Evolutionary conservation across 2,797 vertebrate genomes (phyloP).

Genomic region (Huso huso): DNA sequence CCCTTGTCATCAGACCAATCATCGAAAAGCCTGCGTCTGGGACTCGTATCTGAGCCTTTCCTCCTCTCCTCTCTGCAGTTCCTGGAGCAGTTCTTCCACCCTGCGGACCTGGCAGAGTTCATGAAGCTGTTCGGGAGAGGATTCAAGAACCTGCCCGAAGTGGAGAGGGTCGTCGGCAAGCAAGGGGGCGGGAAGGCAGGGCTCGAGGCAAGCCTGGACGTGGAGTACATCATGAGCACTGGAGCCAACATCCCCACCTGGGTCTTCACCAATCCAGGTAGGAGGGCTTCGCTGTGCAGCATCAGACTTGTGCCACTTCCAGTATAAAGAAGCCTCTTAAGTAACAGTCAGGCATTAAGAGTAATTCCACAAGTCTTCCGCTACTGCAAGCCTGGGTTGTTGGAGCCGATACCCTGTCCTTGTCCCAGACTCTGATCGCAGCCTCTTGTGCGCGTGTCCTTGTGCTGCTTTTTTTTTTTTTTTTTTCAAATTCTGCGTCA

Average conservation of each 20-base stretch:
- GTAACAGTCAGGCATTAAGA: no score
- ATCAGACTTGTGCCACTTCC: no score
- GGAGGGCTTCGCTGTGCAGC: not conserved
- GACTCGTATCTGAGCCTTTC: not conserved
- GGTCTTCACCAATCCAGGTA: constrained; percentile 90
- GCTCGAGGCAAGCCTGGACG: constrained; percentile 88
- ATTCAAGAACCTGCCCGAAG: constrained; percentile 69
- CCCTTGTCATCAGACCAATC: no score
- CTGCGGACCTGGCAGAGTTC: constrained; percentile 80
- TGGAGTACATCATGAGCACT: constrained; percentile 95
- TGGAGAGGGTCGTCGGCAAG: constrained; percentile 75
- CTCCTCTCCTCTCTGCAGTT: constrained; percentile 57
- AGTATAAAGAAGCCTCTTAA: no score
- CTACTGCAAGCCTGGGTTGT: no score
- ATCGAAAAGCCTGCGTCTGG: not conserved
- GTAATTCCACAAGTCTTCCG: no score
- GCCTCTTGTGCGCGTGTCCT: no score
- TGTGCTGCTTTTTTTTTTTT: no score
- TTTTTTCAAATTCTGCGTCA: no score
- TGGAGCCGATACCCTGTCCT: no score
- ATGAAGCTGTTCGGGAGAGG: constrained; percentile 75
- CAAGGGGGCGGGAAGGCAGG: constrained; percentile 77
- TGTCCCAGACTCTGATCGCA: no score
- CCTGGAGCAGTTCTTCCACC: constrained; percentile 88
- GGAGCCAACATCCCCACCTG: constrained; percentile 92